phyloP scores from a whole-genome alignment of 2,113 vertebrate species.

The Zonotrichia leucophrys region DNA sequence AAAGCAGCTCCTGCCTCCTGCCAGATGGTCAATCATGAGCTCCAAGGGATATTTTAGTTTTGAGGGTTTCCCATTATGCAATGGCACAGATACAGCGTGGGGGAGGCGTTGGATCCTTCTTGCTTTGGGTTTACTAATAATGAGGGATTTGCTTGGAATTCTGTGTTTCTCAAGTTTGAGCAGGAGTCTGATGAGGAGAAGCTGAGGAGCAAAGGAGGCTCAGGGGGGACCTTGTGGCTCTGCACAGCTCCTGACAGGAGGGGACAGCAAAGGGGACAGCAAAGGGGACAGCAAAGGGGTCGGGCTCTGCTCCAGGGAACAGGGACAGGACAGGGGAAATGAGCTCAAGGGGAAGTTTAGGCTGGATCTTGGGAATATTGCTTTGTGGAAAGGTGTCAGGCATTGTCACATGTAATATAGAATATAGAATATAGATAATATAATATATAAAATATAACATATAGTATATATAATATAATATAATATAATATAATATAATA shows the following conservation, averaged over 20 bases:
- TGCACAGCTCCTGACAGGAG: too few relatives aligned
- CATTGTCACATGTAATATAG: neutral
- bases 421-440: too few relatives aligned
- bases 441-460: too few relatives aligned
- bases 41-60: neutral
- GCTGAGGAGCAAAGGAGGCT: neutral
- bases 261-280: too few relatives aligned
- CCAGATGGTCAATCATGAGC: neutral
- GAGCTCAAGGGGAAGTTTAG: accelerated
- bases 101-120: neutral
- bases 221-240: neutral
- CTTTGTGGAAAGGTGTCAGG: neutral
- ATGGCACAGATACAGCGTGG: neutral
- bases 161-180: neutral
- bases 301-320: neutral
- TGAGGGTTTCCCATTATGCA: neutral
- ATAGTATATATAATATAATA: too few relatives aligned
- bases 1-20: neutral
- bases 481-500: too few relatives aligned
- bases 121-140: neutral
- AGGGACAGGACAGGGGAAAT: accelerated
- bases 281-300: neutral
- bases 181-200: neutral
- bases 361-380: neutral
- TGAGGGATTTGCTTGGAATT: neutral